Evolutionary conservation across 2,113 vertebrate genomes (phyloP), one percentile per base, ranked within the genome.

Genomic region (Lucifuga dentata): DNA sequence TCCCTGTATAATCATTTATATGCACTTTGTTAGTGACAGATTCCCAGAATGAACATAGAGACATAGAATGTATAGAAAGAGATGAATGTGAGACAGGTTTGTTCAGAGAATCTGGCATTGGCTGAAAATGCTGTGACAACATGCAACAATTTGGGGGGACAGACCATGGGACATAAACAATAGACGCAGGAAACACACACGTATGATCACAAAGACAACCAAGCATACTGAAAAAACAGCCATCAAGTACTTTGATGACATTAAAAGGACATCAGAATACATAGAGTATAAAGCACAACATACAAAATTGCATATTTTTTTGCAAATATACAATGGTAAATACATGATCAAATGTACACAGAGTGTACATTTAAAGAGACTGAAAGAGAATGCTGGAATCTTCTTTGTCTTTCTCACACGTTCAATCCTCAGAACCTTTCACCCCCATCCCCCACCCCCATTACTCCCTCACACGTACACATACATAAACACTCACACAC

Each of bases 281-380:
- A 76, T 39, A n/a, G n/a, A n/a, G n/a, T n/a, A 40, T 9, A 53
- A 68, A 61, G 1, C 43, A 53, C 17, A 41, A 53, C 24, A 76
- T 38, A 24, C 23, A 48, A 32, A 62, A 71, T 68, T 44, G 53
- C 24, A 63, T 11, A 55, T 80, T 81, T 51, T 39, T 39, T 32
- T 44, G 21, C 4, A 29, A 33, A 66, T 52, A 78, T 38, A 59
- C 41, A 65, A 66, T 13, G 36, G 15, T 0, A 79, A 68, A 33
- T 33, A 43, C 5, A 35, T 46, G 43, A 59, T 20, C 43, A 86
- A 83, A 90, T 88, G 81, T 74, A 83, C 75, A 67, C 11, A 23
- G 0, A 3, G 53, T 50, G 80, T 80, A 83, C 68, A 81, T 83
- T 76, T 79, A 16, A 20, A 44, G 49, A 77, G 35, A 82, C 21